Conservation (phyloP, 2,888 invertebrate genomes). For the Synanthedon formicaeformis region DNA sequence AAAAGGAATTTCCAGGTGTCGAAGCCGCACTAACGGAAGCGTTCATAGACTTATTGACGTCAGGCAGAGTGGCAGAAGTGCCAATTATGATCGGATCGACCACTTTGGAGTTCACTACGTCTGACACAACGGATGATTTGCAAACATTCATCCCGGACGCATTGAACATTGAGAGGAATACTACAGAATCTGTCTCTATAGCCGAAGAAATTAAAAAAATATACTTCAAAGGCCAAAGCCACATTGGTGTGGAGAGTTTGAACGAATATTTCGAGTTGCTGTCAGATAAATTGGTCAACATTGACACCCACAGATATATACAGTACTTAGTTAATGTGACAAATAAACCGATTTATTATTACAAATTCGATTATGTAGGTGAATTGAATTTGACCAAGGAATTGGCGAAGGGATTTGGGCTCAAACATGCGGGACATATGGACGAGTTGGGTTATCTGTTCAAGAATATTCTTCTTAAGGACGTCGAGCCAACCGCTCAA, state of each 20-base stretch:
- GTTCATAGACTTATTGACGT: slow-evolving; percentile 40
- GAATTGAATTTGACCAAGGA: slow-evolving; percentile 37
- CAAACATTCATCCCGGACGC: slow-evolving; percentile 41
- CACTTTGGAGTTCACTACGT: slow-evolving; percentile 32
- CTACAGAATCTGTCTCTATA: slow-evolving; percentile 32
- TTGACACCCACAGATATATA: slow-evolving; percentile 43
- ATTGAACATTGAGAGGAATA: slow-evolving; percentile 36
- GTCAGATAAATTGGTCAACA: slow-evolving; percentile 38
- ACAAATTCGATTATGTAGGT: slow-evolving; percentile 55
- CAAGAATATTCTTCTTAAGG: slow-evolving; percentile 36
- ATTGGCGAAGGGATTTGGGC: slow-evolving; percentile 15
- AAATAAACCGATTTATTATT: slow-evolving; percentile 47
- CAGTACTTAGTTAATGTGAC: slow-evolving; percentile 40
- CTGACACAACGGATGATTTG: slow-evolving; percentile 31
- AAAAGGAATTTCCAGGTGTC: slow-evolving; percentile 49
- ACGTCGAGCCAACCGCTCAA: slow-evolving; percentile 34
- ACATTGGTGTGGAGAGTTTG: slow-evolving; percentile 27
- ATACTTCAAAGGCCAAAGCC: slow-evolving; percentile 36
- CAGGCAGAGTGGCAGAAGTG: slow-evolving; percentile 42
- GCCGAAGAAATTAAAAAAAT: slow-evolving; percentile 33
- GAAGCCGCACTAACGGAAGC: slow-evolving; percentile 45
- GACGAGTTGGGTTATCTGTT: slow-evolving; percentile 57
- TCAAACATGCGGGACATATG: slow-evolving; percentile 37
- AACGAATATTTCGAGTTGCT: slow-evolving; percentile 37
- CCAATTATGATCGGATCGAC: slow-evolving; percentile 52